These are phyloP conservation scores for Drosophila sordidula DNA, from an alignment of 2,888 invertebrate species.

Conservation along the genomic window DNA sequence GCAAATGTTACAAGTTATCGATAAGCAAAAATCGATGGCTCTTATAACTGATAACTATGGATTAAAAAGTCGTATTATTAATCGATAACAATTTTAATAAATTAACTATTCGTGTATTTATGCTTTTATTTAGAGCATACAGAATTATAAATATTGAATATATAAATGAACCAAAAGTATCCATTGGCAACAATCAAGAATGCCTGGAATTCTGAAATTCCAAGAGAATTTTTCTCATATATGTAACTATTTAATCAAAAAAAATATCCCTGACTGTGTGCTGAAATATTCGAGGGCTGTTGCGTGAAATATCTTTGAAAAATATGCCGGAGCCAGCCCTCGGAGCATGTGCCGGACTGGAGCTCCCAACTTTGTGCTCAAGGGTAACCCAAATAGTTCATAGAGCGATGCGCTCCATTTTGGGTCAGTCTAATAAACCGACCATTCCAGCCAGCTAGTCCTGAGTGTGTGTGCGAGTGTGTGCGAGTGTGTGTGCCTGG, in stretches of 20 bases:
- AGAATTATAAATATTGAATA: too few relatives aligned
- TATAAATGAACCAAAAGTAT: too few relatives aligned
- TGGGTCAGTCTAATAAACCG: constrained; percentile 82
- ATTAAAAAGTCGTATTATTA: too few relatives aligned
- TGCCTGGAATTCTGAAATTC: too few relatives aligned
- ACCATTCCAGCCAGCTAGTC: constrained; percentile 27
- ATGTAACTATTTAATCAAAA: constrained; percentile 15
- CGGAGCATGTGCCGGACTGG: background rate
- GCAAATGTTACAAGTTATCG: too few relatives aligned
- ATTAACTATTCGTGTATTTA: too few relatives aligned
- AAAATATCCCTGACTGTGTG: constrained; percentile 9
- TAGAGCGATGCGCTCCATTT: constrained; percentile 69
- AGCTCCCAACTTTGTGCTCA: constrained; percentile 37
- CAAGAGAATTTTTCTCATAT: background rate
- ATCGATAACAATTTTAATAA: too few relatives aligned
- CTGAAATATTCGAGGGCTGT: constrained; percentile 17
- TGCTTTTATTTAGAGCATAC: too few relatives aligned
- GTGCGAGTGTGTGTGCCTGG: constrained; percentile 21
- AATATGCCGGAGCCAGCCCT: constrained; percentile 8
- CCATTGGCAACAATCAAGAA: too few relatives aligned
- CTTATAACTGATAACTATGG: too few relatives aligned
- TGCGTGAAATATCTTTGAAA: constrained; percentile 31
- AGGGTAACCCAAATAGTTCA: constrained; percentile 60
- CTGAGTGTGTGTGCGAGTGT: constrained; percentile 13
- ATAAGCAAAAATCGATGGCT: too few relatives aligned